phyloP scores from a whole-genome alignment of 2,797 vertebrate genomes.

The Schizothorax lantsangensis region DNA sequence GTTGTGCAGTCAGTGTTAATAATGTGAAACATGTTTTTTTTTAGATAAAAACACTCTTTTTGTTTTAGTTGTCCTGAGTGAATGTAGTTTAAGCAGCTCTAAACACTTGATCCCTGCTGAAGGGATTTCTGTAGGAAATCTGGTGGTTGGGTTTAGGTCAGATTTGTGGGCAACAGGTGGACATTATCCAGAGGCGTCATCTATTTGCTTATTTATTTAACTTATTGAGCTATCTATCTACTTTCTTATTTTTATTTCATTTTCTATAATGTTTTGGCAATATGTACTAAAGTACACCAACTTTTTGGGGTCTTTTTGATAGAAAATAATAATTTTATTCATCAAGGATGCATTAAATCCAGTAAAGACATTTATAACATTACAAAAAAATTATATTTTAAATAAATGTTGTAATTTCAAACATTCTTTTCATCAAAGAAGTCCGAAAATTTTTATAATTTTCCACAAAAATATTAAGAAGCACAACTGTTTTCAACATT shows the following conservation, averaged over 20 bases:
- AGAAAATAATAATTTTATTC: background rate
- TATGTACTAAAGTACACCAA: background rate
- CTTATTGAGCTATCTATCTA: background rate
- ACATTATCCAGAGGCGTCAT: background rate
- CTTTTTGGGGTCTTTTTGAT: background rate
- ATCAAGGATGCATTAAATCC: background rate
- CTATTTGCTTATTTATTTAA: background rate
- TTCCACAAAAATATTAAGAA: background rate
- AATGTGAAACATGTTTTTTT: background rate
- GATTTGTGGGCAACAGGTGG: background rate
- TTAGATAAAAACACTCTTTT: background rate
- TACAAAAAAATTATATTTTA: background rate
- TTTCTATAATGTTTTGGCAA: background rate
- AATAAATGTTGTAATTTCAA: background rate
- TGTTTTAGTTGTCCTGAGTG: too few species aligned
- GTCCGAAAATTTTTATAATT: fast-evolving
- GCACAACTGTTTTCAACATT: background rate
- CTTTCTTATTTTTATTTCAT: background rate
- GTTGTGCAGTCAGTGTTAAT: background rate
- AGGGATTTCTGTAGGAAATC: background rate
- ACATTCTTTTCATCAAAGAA: background rate
- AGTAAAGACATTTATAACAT: background rate
- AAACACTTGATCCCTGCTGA: background rate
- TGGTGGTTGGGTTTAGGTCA: background rate
- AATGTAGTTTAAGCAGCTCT: slow-evolving; percentile 11